Evolutionary conservation across 2,888 invertebrate genomes (phyloP).

Genomic region (Yponomeuta plumbellus): DNA sequence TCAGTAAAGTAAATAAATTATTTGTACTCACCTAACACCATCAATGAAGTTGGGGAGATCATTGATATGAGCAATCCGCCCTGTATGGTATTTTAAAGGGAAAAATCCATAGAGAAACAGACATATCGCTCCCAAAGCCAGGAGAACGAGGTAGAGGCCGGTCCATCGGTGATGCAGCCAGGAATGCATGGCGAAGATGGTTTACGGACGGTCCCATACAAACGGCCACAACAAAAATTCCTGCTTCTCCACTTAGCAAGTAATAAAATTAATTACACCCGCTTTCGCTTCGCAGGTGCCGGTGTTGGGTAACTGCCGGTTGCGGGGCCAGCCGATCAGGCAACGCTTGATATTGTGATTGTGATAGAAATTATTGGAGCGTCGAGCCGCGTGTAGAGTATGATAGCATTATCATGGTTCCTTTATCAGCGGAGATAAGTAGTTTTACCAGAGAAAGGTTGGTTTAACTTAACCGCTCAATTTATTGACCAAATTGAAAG

Average conservation of each 20-base stretch:
- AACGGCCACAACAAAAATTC: background rate
- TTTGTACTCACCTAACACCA: slow-evolving; percentile 61
- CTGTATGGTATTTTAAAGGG: slow-evolving; percentile 73
- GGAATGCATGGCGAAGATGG: slow-evolving; percentile 43
- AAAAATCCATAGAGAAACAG: slow-evolving; percentile 79
- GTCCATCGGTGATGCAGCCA: slow-evolving; percentile 66
- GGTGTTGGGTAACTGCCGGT: slow-evolving; percentile 5
- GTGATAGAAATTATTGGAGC: background rate
- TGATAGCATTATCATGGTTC: background rate
- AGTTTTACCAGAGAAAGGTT: background rate
- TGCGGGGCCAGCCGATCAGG: background rate
- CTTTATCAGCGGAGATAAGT: background rate
- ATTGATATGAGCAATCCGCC: slow-evolving; percentile 60
- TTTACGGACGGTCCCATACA: background rate
- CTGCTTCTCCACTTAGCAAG: background rate
- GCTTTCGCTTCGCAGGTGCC: slow-evolving; percentile 3
- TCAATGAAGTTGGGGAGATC: slow-evolving; percentile 75
- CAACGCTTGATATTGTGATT: background rate
- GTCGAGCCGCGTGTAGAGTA: background rate
- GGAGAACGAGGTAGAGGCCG: slow-evolving; percentile 54
- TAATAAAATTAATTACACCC: background rate
- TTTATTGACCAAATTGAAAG: too few relatives aligned
- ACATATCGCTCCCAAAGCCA: slow-evolving; percentile 51
- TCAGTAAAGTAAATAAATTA: background rate
- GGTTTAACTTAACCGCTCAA: too few relatives aligned